Base-by-base conservation (phyloP, 2,113 vertebrate species). In the Pipa parva region DNA sequence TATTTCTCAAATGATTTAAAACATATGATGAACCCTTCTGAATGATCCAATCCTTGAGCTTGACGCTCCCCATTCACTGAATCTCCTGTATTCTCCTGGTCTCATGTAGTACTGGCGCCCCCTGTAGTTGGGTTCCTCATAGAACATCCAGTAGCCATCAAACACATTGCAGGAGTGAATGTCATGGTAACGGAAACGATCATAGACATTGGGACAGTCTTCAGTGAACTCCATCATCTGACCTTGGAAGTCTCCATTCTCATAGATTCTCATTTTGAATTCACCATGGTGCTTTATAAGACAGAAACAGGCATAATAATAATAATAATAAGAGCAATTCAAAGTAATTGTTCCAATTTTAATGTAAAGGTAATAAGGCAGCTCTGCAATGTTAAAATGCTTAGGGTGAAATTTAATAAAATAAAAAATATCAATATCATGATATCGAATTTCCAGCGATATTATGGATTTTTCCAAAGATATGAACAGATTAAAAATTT, bases 151-250 rank as follows among this genome's bases (percentile, higher is more conserved):
- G 80, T 80, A 88, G 73, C 86, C 88, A 90, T 71, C 90, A 90
- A 87, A 79, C 66, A 98, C 90, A 77, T 92, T 92, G 75, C 91
- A 95, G 76, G 95, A 94, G 1, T 95, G 82, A 71, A 97, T 83
- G 80, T 97, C 93, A 1, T 86, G 82, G 81, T 90, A 79, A 75
- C 84, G 90, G 75, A 92, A 90, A 36, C 90, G 90, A 54, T 97
- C 92, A 85, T 88, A 80, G 51, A 93, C 37, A 0, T 92, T 94
- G 50, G 94, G 89, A 50, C 95, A 97, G 67, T 98, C 96, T 61
- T 95, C 93, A 0, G 79, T 89, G 73, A 83, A 84, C 75, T 97
- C 93, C 0, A 89, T 85, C 79, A 87, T 91, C 81, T 94, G 91
- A 51, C 93, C 93, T 0, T 77, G 95, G 75, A 88, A 87, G 65